Percentiles rank a stretch among this genome's conserved stretches.
These are phyloP conservation scores for Orthosia cruda DNA, from an alignment of 2,888 invertebrate genomes.

Conservation along the genomic window DNA sequence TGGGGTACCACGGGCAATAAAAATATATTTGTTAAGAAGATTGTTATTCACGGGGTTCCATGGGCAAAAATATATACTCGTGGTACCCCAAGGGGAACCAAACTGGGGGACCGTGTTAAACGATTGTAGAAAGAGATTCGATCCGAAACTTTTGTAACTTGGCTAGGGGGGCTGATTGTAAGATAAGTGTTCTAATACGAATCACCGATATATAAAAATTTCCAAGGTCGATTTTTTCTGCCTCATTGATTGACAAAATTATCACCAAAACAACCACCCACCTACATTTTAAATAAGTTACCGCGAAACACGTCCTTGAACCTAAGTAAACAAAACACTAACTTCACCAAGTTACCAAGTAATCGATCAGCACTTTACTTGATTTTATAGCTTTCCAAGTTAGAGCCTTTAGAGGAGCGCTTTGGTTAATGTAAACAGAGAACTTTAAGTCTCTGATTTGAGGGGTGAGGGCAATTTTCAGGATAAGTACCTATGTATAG, in stretches of 20 bases:
- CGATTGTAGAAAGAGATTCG: too few species aligned
- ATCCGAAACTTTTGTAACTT: too few species aligned
- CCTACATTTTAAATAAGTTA: background rate
- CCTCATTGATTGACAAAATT: background rate
- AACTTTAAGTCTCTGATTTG: conserved; percentile 6
- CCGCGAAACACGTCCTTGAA: conserved; percentile 1
- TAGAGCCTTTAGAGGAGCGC: conserved; percentile 8
- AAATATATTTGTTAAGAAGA: too few species aligned
- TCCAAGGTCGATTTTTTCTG: background rate
- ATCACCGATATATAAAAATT: background rate
- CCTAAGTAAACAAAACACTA: conserved; percentile 43
- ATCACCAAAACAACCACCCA: background rate
- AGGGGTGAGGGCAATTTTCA: background rate
- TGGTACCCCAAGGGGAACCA: too few species aligned
- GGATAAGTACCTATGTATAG: background rate
- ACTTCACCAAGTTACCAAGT: conserved; percentile 42
- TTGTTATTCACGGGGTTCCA: too few species aligned
- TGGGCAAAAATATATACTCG: too few species aligned
- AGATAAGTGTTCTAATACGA: background rate
- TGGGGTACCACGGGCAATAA: too few species aligned
- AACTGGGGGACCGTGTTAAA: too few species aligned
- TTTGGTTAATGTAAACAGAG: conserved; percentile 34
- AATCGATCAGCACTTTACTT: conserved; percentile 51
- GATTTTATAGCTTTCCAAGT: conserved; percentile 46
- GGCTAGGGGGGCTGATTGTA: too few species aligned